phyloP scores from a whole-genome alignment of 2,797 vertebrate species.

The Pangasius djambal region DNA sequence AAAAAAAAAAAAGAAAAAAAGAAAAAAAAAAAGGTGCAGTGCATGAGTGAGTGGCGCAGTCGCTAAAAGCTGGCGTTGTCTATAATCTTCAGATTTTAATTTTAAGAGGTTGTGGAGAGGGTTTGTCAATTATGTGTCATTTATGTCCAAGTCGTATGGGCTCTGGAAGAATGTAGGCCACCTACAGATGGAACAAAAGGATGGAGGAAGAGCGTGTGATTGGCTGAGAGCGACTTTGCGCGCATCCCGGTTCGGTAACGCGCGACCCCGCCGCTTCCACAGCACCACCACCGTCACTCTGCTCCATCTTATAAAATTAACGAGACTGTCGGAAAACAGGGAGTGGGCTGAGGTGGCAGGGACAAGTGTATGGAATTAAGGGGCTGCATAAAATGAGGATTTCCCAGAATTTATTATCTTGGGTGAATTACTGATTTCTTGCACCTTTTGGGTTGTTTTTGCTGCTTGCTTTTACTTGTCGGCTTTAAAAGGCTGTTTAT shows the following conservation, averaged over 20 bases:
- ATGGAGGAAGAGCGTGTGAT: conserved; percentile 66
- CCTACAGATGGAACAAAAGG: conserved; percentile 67
- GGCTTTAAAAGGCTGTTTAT: conserved; percentile 71
- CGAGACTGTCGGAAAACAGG: conserved; percentile 65
- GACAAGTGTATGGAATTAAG: conserved; percentile 37
- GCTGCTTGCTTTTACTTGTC: conserved; percentile 54
- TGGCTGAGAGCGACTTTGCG: conserved; percentile 68
- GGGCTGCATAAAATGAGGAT: conserved; percentile 53
- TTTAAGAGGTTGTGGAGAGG: conserved; percentile 19
- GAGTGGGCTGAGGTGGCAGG: conserved; percentile 45
- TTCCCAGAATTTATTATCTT: conserved; percentile 60
- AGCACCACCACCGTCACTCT: conserved; percentile 71
- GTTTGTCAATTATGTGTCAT: conserved; percentile 51
- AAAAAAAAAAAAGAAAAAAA: too few relatives aligned
- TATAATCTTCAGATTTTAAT: conserved; percentile 43
- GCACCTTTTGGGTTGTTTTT: conserved; percentile 29
- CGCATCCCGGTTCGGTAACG: conserved; percentile 67
- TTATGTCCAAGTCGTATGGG: conserved; percentile 38
- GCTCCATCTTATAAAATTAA: conserved; percentile 79
- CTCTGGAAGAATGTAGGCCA: conserved; percentile 47
- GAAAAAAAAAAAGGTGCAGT: background rate
- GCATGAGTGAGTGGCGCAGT: background rate
- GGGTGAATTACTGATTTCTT: conserved; percentile 58
- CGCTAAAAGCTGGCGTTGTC: conserved; percentile 32
- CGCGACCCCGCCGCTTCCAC: conserved; percentile 75